Evolutionary conservation across 2,113 vertebrate species (phyloP), one percentile per base, ranked within the genome.

Genomic region (Sinocyclocheilus maitianheensis): DNA sequence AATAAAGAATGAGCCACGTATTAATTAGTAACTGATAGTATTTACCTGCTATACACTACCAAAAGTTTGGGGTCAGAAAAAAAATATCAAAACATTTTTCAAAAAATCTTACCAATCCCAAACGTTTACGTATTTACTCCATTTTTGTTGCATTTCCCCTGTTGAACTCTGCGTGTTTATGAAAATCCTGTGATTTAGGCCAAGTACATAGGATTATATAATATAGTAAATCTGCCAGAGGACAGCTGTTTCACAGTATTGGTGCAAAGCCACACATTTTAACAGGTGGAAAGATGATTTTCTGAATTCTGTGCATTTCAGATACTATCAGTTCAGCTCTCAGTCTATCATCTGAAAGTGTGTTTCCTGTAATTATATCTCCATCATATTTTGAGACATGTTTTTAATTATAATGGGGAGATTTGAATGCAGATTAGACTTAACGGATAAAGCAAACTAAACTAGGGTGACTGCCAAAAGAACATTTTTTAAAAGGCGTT

Each of bases 391-490:
- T 79, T 22, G 9, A 20, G 69, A 3, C 37, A 74, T 74, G 30
- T 72, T 83, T 83, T 72, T n/a, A 14, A 40, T 72, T 74, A 26
- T 74, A 24, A 40, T 74, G 51, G 7, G 65, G 48, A 83, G 67
- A 83, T 83, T 74, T 74, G 48, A 58, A 83, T 58, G 18, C 65
- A 86, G 85, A 86, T 86, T 86, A 86, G 78, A 71, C n/a, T 82
- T 86, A 81, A 22, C n/a, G 37, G 67, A 86, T 86, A 58, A 86
- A 74, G 10, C 85, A 72, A 63, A 63, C 22, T 62, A 75, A 60
- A 58, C 24, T 24, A 82, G 78, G 77, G 30, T 30, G 1, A 60
- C 65, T 72, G 48, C 43, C 43, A 69, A 81, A 80, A 86, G 20
- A 82, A 71, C 18, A 4, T n/a, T 74, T 72, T 72, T 69, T 74